Percentiles rank a stretch among this genome's conserved stretches.
Conservation (phyloP, 2,888 invertebrate genomes). For the Pogonocherus hispidulus region DNA sequence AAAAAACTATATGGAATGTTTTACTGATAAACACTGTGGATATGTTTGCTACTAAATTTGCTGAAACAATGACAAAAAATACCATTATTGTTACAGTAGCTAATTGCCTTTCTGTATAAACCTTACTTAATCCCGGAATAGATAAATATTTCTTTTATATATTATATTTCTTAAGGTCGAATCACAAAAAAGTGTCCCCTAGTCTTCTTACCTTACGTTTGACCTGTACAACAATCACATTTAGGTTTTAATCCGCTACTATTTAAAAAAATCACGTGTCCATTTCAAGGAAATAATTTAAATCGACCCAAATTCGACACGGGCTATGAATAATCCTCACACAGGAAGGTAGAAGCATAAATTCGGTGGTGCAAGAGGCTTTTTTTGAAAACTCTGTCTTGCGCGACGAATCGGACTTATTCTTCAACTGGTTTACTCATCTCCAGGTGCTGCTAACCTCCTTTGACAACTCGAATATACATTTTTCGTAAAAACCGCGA, state of each 20-base stretch:
- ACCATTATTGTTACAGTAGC: too few relatives aligned
- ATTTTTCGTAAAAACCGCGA: conserved; percentile 43
- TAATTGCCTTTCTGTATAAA: too few relatives aligned
- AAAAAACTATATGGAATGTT: too few relatives aligned
- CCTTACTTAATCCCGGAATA: too few relatives aligned
- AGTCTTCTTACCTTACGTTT: background rate
- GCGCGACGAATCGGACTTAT: conserved; percentile 43
- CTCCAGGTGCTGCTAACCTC: conserved; percentile 42
- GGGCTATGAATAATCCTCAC: conserved; percentile 48
- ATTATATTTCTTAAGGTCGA: too few relatives aligned
- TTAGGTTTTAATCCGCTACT: conserved; percentile 46
- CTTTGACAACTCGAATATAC: conserved; percentile 26
- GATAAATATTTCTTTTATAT: too few relatives aligned
- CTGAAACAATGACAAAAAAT: too few relatives aligned
- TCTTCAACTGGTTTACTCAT: conserved; percentile 9
- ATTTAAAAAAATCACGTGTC: conserved; percentile 48
- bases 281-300: conserved; percentile 37
- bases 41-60: too few relatives aligned
- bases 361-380: conserved; percentile 2
- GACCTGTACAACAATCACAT: background rate
- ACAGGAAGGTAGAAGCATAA: conserved; percentile 36
- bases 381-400: conserved; percentile 39
- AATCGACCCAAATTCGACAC: conserved; percentile 48
- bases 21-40: too few relatives aligned
- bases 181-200: too few relatives aligned